Conservation (phyloP, 2,113 vertebrate genomes). For the Podilymbus podiceps region DNA sequence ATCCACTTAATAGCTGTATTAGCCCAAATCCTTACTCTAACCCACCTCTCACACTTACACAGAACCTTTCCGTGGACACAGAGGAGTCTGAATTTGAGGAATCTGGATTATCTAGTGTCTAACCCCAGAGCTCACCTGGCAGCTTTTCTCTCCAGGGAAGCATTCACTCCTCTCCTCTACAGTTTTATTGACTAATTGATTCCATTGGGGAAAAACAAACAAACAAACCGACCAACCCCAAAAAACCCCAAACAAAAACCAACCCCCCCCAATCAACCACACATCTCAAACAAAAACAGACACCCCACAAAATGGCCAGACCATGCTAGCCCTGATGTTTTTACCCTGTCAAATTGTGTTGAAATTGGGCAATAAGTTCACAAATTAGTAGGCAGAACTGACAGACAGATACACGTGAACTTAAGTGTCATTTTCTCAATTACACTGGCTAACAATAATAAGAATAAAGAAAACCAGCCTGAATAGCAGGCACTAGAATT, state of each 20-base stretch:
- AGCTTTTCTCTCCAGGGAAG: not conserved
- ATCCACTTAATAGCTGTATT: not conserved
- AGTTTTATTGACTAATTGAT: not conserved
- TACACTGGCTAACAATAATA: not conserved
- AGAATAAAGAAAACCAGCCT: not conserved
- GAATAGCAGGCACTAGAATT: not conserved
- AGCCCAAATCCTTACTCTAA: not conserved
- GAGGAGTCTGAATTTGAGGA: not conserved
- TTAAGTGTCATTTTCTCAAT: not conserved
- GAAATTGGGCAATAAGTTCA: not conserved
- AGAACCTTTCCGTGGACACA: not conserved
- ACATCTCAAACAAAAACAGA: not conserved
- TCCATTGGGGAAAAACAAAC: not conserved
- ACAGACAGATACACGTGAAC: accelerated
- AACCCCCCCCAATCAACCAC: not conserved
- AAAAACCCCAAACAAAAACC: not conserved
- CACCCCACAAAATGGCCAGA: not conserved
- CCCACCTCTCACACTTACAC: not conserved
- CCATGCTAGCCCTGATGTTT: not conserved
- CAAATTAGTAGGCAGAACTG: not conserved
- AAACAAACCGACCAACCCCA: not conserved
- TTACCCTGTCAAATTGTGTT: not conserved
- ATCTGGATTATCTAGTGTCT: not conserved
- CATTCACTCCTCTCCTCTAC: not conserved
- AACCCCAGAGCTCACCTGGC: not conserved